Percentiles rank a stretch among this genome's conserved stretches.
These are phyloP conservation scores for Calephelis virginiensis DNA, from an alignment of 1,140 invertebrate species.

Conservation along the genomic window DNA sequence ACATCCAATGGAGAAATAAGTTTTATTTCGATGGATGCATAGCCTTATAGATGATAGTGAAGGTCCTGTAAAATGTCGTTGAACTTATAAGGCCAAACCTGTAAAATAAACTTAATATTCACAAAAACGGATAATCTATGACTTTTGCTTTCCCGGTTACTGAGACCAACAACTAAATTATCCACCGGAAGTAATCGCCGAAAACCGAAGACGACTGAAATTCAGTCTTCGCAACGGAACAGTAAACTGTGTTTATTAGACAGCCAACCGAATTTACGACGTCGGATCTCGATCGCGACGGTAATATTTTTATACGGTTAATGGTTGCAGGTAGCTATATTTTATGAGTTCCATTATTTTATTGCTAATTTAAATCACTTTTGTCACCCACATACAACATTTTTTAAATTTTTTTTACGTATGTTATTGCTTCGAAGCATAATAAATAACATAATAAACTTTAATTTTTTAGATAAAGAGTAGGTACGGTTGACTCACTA, in stretches of 20 bases:
- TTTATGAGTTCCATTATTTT: conserved; percentile 8
- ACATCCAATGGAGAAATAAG: no score
- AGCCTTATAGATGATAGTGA: no score
- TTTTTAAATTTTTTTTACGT: no score
- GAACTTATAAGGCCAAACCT: no score
- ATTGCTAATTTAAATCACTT: conserved; percentile 4
- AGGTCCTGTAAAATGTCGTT: no score
- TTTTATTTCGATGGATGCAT: no score
- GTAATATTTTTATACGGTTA: conserved; percentile 6
- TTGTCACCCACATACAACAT: background rate
- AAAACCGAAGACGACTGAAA: background rate
- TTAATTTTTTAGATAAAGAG: no score
- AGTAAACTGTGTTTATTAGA: conserved; percentile 10
- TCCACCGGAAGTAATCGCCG: conserved; percentile 16
- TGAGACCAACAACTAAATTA: conserved; percentile 41
- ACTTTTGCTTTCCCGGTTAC: conserved; percentile 51
- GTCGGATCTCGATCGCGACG: background rate
- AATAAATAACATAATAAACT: no score
- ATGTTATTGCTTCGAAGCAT: no score
- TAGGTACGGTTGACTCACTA: no score
- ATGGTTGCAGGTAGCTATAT: conserved; percentile 5
- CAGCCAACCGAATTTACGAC: conserved; percentile 7
- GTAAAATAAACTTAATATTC: background rate
- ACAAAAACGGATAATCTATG: conserved; percentile 31
- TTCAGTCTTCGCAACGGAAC: background rate